Conservation (phyloP, 1,140 invertebrate genomes). For the Rhagoletis pomonella region DNA sequence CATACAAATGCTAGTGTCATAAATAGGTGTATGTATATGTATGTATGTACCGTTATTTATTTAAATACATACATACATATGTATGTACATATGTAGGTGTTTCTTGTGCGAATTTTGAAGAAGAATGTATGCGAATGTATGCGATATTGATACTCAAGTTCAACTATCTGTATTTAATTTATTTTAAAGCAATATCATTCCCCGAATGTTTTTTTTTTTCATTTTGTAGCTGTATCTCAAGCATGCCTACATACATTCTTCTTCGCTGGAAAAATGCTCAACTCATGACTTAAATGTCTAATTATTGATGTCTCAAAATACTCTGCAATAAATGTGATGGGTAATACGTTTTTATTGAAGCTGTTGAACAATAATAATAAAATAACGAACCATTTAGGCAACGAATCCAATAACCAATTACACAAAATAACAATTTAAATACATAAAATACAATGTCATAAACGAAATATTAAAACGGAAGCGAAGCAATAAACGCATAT, state of each 20-base stretch:
- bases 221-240: neutral
- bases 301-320: neutral
- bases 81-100: conserved; percentile 34
- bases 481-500: conserved; percentile 5
- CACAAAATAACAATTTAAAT: conserved; percentile 22
- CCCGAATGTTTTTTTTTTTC: too few species aligned
- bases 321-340: conserved; percentile 16
- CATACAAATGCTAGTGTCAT: conserved; percentile 23
- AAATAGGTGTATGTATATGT: neutral
- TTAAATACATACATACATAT: neutral
- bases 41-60: neutral
- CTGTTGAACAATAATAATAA: conserved; percentile 49
- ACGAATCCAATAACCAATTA: conserved; percentile 29
- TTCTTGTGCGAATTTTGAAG: conserved; percentile 55
- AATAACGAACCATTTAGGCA: neutral
- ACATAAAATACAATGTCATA: conserved; percentile 5
- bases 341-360: conserved; percentile 16
- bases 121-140: neutral
- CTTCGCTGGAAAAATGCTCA: conserved; percentile 33
- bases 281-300: neutral
- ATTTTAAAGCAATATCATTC: neutral
- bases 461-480: neutral
- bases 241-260: neutral
- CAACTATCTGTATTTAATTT: too few species aligned
- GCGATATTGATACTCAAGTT: neutral